phyloP scores from a whole-genome alignment of 2,888 invertebrate species.

The Ophion ventricosus region DNA sequence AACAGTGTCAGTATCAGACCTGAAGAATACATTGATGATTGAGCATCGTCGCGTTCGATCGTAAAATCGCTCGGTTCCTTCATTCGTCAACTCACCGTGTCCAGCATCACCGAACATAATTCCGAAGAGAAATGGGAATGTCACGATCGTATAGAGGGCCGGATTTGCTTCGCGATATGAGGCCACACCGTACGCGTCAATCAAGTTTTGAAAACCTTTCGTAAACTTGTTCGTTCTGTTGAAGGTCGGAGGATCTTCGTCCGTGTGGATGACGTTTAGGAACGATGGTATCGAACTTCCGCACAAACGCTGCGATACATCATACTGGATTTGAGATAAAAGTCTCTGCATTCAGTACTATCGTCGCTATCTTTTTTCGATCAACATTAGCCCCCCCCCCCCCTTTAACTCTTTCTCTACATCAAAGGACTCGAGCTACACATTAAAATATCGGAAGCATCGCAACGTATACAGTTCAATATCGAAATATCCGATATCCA shows the following conservation, averaged over 20 bases:
- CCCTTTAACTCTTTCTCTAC: too few relatives aligned
- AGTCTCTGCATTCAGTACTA: slow-evolving; percentile 20
- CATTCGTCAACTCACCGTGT: slow-evolving; percentile 85
- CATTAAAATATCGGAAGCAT: too few relatives aligned
- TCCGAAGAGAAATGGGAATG: slow-evolving; percentile 97
- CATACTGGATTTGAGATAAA: slow-evolving; percentile 25
- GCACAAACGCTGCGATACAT: slow-evolving; percentile 85
- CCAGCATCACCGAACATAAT: slow-evolving; percentile 98
- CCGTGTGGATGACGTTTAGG: slow-evolving; percentile 93
- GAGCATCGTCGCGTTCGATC: too few relatives aligned
- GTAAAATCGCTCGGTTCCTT: too few relatives aligned
- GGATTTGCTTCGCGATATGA: slow-evolving; percentile 94
- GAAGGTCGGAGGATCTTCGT: slow-evolving; percentile 94
- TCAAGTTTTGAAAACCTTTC: slow-evolving; percentile 95
- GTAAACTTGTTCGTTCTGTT: slow-evolving; percentile 97
- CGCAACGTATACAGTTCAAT: too few relatives aligned
- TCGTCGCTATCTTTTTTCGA: neutral
- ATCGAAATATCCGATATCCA: too few relatives aligned
- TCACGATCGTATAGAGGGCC: slow-evolving; percentile 94
- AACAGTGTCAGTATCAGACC: slow-evolving; percentile 91
- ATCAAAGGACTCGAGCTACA: too few relatives aligned
- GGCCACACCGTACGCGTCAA: slow-evolving; percentile 96
- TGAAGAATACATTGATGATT: slow-evolving; percentile 33
- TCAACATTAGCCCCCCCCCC: neutral
- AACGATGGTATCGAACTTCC: slow-evolving; percentile 97